These are phyloP conservation scores for Argopecten irradians DNA, from an alignment of 1,140 invertebrate species.

Conservation along the genomic window DNA sequence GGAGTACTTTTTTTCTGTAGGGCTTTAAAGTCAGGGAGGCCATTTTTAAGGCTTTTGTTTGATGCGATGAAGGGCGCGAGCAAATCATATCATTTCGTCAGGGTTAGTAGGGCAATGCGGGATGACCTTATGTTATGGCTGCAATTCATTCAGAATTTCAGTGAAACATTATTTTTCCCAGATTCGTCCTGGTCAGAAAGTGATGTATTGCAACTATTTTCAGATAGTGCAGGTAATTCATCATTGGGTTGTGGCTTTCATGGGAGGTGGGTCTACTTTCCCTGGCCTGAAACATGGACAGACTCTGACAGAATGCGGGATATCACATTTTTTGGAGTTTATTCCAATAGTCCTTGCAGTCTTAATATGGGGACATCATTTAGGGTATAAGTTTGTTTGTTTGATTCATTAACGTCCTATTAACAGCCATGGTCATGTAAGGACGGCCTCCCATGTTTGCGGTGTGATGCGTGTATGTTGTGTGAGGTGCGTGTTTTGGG, in stretches of 20 bases:
- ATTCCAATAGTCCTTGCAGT: slow-evolving; percentile 41
- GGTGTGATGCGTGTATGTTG: no score
- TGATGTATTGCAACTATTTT: slow-evolving; percentile 29
- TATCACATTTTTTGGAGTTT: slow-evolving; percentile 44
- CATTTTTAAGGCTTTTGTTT: slow-evolving; percentile 44
- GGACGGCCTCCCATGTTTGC: no score
- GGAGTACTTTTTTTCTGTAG: slow-evolving; percentile 41
- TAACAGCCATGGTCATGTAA: no score
- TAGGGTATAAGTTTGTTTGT: slow-evolving; percentile 38
- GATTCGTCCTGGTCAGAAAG: slow-evolving; percentile 10
- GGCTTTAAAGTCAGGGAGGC: slow-evolving; percentile 28
- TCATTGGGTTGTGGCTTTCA: background rate
- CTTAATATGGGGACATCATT: slow-evolving; percentile 23
- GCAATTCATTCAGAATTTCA: slow-evolving; percentile 33
- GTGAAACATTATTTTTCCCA: slow-evolving; percentile 34
- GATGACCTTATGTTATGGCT: slow-evolving; percentile 37
- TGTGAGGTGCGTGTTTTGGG: no score
- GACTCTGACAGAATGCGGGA: background rate
- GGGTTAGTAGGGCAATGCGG: slow-evolving; percentile 29
- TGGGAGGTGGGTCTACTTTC: slow-evolving; percentile 38
- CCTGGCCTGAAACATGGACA: background rate
- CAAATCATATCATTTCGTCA: slow-evolving; percentile 33
- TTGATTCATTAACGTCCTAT: no score
- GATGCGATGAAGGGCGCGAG: slow-evolving; percentile 27
- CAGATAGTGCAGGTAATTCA: slow-evolving; percentile 33